A percentile compares a stretch with the other conserved stretches of the same genome.
Evolutionary conservation across 2,797 vertebrate species (phyloP).

Genomic region (Heliangelus exortis): DNA sequence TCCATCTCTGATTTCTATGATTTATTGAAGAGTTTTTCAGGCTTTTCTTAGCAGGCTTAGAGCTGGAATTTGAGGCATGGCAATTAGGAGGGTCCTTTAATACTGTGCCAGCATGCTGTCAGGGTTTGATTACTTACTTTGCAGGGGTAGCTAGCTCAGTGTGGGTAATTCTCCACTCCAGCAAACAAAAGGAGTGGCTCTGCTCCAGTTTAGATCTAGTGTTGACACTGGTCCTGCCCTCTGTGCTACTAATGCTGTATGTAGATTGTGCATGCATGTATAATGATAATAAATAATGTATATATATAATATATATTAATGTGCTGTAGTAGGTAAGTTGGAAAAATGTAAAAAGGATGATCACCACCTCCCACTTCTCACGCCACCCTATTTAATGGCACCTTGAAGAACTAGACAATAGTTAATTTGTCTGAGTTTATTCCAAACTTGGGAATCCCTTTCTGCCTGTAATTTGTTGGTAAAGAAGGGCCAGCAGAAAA

Average conservation of each 20-base stretch:
- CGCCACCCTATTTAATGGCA: background rate
- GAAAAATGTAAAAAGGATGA: background rate
- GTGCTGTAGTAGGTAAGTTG: background rate
- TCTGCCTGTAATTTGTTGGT: rapidly evolving
- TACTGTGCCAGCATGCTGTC: background rate
- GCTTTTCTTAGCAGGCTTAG: slow-evolving; percentile 3
- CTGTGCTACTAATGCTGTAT: background rate
- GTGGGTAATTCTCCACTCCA: background rate
- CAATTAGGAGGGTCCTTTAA: slow-evolving; percentile 31
- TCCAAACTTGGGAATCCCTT: background rate
- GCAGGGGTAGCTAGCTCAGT: background rate
- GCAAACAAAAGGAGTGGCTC: background rate
- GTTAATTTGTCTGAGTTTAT: background rate
- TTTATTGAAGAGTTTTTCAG: slow-evolving; percentile 71
- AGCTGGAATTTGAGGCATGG: slow-evolving; percentile 39
- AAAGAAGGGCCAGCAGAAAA: background rate
- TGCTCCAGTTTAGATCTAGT: background rate
- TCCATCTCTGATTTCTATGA: slow-evolving; percentile 53
- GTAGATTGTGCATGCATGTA: background rate
- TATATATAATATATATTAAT: background rate
- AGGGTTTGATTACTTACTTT: background rate
- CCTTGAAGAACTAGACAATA: background rate
- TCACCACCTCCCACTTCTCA: background rate
- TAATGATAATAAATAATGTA: background rate
- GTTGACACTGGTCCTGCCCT: background rate